Conservation (phyloP, 1,140 invertebrate genomes). For the Chironomus striatipennis region DNA sequence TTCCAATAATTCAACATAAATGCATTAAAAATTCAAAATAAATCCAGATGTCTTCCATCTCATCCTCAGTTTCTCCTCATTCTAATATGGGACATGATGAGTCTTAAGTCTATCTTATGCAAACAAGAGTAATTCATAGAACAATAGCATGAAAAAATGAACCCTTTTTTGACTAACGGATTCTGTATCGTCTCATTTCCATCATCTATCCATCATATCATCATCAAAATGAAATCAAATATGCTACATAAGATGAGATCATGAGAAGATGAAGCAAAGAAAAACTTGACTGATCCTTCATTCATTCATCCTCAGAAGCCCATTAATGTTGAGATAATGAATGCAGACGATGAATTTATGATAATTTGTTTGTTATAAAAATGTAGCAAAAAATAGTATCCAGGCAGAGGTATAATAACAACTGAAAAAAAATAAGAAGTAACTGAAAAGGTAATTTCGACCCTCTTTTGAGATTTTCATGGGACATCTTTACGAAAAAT, state of each 20-base stretch:
- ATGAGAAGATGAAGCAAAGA: too few relatives aligned
- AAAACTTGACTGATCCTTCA: not conserved
- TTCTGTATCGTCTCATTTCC: not conserved
- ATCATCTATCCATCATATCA: slow-evolving; percentile 3
- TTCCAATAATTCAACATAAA: too few relatives aligned
- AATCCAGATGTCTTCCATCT: not conserved
- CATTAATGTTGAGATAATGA: not conserved
- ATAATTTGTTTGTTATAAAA: slow-evolving; percentile 19
- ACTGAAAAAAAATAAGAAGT: not conserved
- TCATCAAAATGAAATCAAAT: slow-evolving; percentile 22
- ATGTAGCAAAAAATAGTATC: slow-evolving; percentile 14
- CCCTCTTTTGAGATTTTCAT: not conserved
- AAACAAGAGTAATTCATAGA: not conserved
- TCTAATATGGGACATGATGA: not conserved
- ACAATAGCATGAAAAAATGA: not conserved
- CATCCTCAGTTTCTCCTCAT: not conserved
- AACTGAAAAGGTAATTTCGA: slow-evolving; percentile 13
- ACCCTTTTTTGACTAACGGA: not conserved
- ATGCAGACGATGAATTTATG: slow-evolving; percentile 13
- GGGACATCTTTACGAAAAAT: not conserved
- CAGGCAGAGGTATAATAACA: not conserved
- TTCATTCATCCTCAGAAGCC: not conserved
- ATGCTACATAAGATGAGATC: not conserved
- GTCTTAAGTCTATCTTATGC: not conserved
- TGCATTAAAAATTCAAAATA: too few relatives aligned